These are phyloP conservation scores for Aphelocoma coerulescens DNA, from an alignment of 2,113 vertebrate genomes.

Conservation along the genomic window DNA sequence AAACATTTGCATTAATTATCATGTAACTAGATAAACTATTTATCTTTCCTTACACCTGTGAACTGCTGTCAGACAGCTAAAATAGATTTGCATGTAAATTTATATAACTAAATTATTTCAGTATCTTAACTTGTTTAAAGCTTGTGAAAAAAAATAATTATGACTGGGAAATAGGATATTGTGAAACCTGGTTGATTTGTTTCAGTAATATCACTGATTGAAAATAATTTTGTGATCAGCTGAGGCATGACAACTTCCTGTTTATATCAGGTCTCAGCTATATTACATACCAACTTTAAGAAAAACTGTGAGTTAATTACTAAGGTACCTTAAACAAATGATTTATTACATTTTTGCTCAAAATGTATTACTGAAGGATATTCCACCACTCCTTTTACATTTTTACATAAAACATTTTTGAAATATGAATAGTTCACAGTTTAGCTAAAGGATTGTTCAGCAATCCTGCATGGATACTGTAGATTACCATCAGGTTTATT, in stretches of 20 bases:
- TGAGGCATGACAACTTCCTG: background rate
- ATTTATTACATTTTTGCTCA: background rate
- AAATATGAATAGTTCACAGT: background rate
- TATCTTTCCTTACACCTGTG: slow-evolving; percentile 5
- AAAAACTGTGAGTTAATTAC: background rate
- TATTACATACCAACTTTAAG: background rate
- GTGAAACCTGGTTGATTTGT: background rate
- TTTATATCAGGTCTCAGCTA: background rate
- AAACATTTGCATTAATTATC: slow-evolving; percentile 26
- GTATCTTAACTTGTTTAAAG: background rate
- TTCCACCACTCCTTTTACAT: background rate
- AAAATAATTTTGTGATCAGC: background rate
- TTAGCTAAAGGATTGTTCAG: background rate
- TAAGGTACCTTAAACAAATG: background rate
- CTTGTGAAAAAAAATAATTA: background rate
- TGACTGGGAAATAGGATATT: background rate
- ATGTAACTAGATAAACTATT: slow-evolving; percentile 18
- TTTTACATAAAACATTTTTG: background rate
- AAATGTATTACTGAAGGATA: background rate
- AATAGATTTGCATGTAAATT: slow-evolving; percentile 24
- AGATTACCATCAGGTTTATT: background rate
- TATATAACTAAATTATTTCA: background rate
- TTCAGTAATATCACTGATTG: background rate
- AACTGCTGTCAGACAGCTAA: background rate
- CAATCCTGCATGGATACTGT: background rate